Evolutionary conservation across 2,888 invertebrate genomes (phyloP), one percentile per base, ranked within the genome.

Genomic region (Heliothis peltigera): DNA sequence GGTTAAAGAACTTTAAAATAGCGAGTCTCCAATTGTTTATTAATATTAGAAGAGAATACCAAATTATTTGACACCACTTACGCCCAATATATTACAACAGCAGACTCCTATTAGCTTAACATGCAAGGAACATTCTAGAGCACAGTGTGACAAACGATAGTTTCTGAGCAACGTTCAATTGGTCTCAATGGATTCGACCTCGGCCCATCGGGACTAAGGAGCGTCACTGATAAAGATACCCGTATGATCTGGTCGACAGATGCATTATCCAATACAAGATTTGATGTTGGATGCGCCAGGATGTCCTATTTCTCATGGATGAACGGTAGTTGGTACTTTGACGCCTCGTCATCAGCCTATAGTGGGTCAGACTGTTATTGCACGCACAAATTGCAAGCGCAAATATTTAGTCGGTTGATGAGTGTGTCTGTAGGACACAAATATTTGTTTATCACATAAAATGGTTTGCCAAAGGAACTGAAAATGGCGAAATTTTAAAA

Each of bases 101-200:
- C 43, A 59, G 19, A 59, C 42, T 58, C 53, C 51, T 54, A 69
- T 67, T 28, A 61, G 58, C 58, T 58, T 63, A 71, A 69, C 62
- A 74, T 70, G 60, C 61, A 60, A 69, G 58, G 69, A 81, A 70
- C 53, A 72, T 74, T 81, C 76, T 75, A 43, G 69, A 72, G 48
- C 39, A 42, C 28, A 54, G 59, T 46, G 67, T 68, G 67, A 75
- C 76, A 65, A 64, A 39, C 66, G 84, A 84, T 85, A 80, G 83
- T 81, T 85, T 83, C 83, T 81, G 79, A 83, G 70, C 52, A 66
- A 78, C 80, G 78, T 80, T 85, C 90, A 92, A 92, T 92, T 92
- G 92, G 78, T 83, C 83, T 78, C 91, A 92, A 92, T 92, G 89
- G 85, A 91, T 91, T 86, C 84, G 92, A 92, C 92, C 93, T 92